These are phyloP conservation scores for Brenthis daphne DNA, from an alignment of 2,888 invertebrate genomes.

Conservation along the genomic window DNA sequence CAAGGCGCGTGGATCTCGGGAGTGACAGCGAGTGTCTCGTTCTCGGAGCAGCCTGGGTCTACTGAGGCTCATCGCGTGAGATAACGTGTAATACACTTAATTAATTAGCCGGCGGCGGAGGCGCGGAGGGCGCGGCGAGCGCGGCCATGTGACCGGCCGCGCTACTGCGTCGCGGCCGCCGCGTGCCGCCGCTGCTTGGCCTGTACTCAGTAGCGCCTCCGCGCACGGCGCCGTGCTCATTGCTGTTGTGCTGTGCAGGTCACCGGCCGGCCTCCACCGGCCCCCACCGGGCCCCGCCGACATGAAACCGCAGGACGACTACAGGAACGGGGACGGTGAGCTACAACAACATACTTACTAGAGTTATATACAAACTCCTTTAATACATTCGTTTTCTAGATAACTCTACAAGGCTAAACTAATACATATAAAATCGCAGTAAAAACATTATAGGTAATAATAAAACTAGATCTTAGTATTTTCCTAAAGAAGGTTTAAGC, in stretches of 20 bases:
- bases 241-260: conserved; percentile 33
- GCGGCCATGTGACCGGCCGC: conserved; percentile 34
- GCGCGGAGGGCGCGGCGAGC: conserved; percentile 19
- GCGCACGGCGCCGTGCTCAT: conserved; percentile 28
- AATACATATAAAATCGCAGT: too few species aligned
- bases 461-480: too few species aligned
- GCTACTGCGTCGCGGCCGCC: conserved; percentile 40
- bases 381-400: background rate
- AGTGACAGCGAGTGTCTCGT: conserved; percentile 11
- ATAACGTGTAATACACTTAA: conserved; percentile 33
- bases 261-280: conserved; percentile 27
- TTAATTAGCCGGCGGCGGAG: conserved; percentile 26
- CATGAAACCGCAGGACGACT: conserved; percentile 65
- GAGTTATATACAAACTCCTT: too few species aligned
- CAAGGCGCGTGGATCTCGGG: conserved; percentile 40
- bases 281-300: conserved; percentile 31
- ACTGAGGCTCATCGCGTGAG: conserved; percentile 23
- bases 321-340: conserved; percentile 68
- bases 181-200: conserved; percentile 43
- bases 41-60: conserved; percentile 21
- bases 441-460: too few species aligned
- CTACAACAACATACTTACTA: conserved; percentile 3
- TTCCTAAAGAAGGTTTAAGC: too few species aligned
- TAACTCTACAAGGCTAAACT: too few species aligned
- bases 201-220: conserved; percentile 10